Base-by-base conservation (phyloP, 2,888 invertebrate species). In the Orthonevra nobilis region DNA sequence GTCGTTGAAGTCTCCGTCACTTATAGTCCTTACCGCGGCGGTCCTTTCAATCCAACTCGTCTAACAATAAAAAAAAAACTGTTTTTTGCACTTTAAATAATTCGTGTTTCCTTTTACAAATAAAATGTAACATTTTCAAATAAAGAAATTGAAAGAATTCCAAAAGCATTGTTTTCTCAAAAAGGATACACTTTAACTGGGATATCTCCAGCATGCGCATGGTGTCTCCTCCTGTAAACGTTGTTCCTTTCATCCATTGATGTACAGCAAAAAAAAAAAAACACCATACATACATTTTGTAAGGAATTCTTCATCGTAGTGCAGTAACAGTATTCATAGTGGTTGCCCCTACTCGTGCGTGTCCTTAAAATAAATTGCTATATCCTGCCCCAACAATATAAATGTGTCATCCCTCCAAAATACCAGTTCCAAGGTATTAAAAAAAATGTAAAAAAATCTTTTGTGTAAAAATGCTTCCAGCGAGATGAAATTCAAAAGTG, bases 201-300 rank as follows among this genome's bases (percentile, higher is more conserved):
- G 77, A 58, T n/a, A n/a, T 66, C 46, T 32, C 64, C 38, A 72
- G 32, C 72, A 60, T 77, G 77, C 77, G 77, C 77, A 77, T 60
- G 58, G 70, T n/a, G n/a, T n/a, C n/a, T n/a, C n/a, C n/a, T 23
- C 58, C 52, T 63, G 30, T 38, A 75, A 69, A 30, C 32, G 48
- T 70, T 63, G 34, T 58, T 70, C 56, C 61, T 42, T 63, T 38
- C n/a, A n/a, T n/a, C 30, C 56, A 77, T 58, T 38, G 50, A 36
- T 63, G 70, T 70, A 70, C 63, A 50, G 48, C 38, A 52, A 40
- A 28, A 10, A 46, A 58, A 64, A 52, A 34, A n/a, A 26, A 28
- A 44, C n/a, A n/a, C n/a, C n/a, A n/a, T n/a, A n/a, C n/a, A n/a
- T n/a, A n/a, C n/a, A n/a, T n/a, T n/a, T n/a, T n/a, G n/a, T n/a